Evolutionary conservation across 2,888 invertebrate genomes (phyloP), one percentile per base, ranked within the genome.

Genomic region (Bedellia somnulentella): DNA sequence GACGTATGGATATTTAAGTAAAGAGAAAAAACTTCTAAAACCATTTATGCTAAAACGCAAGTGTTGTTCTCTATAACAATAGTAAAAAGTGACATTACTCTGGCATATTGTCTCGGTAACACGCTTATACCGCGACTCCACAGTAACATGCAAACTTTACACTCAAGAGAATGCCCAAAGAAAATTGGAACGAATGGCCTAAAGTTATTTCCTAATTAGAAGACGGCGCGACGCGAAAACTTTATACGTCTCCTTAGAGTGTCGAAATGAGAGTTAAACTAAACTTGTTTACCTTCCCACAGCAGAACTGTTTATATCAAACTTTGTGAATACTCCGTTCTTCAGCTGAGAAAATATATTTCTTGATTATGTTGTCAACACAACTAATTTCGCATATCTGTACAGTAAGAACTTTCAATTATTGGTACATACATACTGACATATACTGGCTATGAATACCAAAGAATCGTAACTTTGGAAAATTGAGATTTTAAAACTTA

Each of bases 221-320:
- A 48, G 43, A 24, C 32, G 35, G 53, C n/a, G 15, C 26, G 29
- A 26, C 45, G 45, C 46, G 43, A 44, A 47, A 55, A 61, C 46
- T 62, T 63, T 52, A 44, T 53, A 52, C 60, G 57, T 58, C 56
- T 61, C 62, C 56, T 57, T 46, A 43, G 58, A 63, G 64, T 66
- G 63, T 57, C 58, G 59, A 60, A 64, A 67, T 63, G 57, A 53
- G 53, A 61, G 56, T 62, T 57, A 48, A 61, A 60, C 58, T 53
- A 59, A 67, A 66, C 62, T 68, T 64, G 60, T 60, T 57, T 61
- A 64, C 63, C 52, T 62, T 57, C 45, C 53, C 46, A n/a, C n/a
- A n/a, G 40, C 47, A 46, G 52, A 58, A 55, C 52, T 57, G 61
- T 61, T 57, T 58, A 52, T 27, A 56, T 53, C 52, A 49, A 68